Conservation (phyloP, 1,140 invertebrate species). For the Parapsyche elsis region DNA sequence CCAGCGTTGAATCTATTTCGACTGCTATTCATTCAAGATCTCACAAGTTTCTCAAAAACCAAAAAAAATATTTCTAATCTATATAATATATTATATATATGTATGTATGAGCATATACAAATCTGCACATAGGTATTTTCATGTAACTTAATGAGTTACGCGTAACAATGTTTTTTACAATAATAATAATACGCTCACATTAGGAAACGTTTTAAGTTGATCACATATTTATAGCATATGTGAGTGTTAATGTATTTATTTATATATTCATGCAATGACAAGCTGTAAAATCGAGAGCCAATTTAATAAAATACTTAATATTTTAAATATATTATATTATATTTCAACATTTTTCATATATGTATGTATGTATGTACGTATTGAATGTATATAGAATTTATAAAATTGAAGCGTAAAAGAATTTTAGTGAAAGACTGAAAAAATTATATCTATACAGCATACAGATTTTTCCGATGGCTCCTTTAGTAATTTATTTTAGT, state of each 20-base stretch:
- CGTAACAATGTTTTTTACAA: too few species aligned
- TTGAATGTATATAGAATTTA: not conserved
- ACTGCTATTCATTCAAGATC: not conserved
- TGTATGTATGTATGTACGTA: too few species aligned
- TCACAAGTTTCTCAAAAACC: not conserved
- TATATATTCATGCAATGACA: conserved; percentile 15
- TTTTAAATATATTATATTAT: not conserved
- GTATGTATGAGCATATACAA: not conserved
- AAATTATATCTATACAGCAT: not conserved
- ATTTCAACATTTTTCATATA: not conserved
- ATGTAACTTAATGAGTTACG: not conserved
- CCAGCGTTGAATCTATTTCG: not conserved
- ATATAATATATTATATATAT: not conserved
- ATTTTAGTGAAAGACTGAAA: not conserved
- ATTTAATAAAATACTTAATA: not conserved
- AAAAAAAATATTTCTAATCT: not conserved
- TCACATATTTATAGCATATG: too few species aligned
- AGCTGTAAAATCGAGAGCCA: not conserved
- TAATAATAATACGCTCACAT: not conserved
- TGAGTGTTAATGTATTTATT: not conserved
- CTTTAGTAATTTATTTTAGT: too few species aligned
- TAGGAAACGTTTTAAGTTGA: too few species aligned
- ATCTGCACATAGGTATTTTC: not conserved
- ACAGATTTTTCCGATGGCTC: not conserved
- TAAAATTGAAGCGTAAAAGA: not conserved